Evolutionary conservation across 2,797 vertebrate species (phyloP).

Genomic region (Sebastes dallii): DNA sequence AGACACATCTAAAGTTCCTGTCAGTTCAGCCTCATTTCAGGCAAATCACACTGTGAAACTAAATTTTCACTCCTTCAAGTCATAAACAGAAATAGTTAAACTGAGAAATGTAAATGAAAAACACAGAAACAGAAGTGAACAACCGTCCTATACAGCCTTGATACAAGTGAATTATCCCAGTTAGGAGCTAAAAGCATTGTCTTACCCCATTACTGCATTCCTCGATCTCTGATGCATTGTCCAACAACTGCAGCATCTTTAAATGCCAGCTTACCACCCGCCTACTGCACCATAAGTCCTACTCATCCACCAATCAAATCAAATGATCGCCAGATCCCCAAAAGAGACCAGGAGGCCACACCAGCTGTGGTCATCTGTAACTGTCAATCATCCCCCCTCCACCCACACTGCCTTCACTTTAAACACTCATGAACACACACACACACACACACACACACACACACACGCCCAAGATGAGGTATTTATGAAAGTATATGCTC

Average conservation of each 20-base stretch:
- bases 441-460: conserved; percentile 4
- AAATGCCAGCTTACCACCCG: conserved; percentile 69
- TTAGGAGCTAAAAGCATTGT: conserved; percentile 35
- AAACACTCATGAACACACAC: conserved; percentile 20
- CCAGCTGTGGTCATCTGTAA: conserved; percentile 80
- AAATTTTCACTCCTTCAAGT: background rate
- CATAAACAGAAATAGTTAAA: background rate
- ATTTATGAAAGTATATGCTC: conserved; percentile 28
- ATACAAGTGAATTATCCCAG: background rate
- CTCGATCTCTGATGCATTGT: conserved; percentile 64
- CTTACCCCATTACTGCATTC: conserved; percentile 78
- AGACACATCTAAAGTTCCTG: background rate
- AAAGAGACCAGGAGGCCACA: conserved; percentile 28
- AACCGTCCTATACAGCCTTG: background rate
- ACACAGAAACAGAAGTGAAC: background rate
- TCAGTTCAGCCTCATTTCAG: background rate
- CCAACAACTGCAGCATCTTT: conserved; percentile 78
- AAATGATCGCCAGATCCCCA: conserved; percentile 26
- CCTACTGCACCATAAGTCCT: conserved; percentile 70
- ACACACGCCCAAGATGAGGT: background rate
- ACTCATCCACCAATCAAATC: conserved; percentile 77
- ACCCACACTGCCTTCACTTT: background rate
- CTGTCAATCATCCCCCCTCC: conserved; percentile 72
- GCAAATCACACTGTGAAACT: background rate
- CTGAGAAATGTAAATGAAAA: background rate